A percentile compares a stretch with the other conserved stretches of the same genome.
Conservation (phyloP, 2,888 invertebrate genomes). For the Lucinisca nassula region DNA sequence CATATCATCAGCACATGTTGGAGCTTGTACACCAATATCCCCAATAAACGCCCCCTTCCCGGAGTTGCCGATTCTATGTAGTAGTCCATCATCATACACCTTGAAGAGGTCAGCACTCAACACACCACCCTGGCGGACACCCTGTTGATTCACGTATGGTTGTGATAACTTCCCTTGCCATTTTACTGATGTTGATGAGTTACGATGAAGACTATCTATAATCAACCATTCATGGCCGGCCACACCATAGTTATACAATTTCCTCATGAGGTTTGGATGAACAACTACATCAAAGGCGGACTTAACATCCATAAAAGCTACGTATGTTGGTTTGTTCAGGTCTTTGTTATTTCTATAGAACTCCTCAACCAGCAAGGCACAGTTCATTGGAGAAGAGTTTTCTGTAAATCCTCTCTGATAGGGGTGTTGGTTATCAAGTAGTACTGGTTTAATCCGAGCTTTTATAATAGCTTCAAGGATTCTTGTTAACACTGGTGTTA, state of each 20-base stretch:
- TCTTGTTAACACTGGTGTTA: background rate
- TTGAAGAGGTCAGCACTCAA: background rate
- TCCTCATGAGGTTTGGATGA: slow-evolving; percentile 6
- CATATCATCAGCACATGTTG: slow-evolving; percentile 12
- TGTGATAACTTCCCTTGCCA: background rate
- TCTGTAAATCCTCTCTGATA: too few species aligned
- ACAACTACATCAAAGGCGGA: slow-evolving; percentile 13
- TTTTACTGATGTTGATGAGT: background rate
- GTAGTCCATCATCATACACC: background rate
- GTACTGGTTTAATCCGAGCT: background rate
- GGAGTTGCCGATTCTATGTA: background rate
- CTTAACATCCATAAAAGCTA: slow-evolving; percentile 12
- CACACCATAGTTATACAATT: background rate
- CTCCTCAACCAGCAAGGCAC: too few species aligned
- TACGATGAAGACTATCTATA: background rate
- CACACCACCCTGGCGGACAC: slow-evolving; percentile 17
- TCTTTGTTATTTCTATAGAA: background rate
- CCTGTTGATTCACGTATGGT: slow-evolving; percentile 16
- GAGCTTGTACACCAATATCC: background rate
- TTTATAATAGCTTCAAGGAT: background rate
- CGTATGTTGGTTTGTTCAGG: too few species aligned
- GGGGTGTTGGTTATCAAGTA: background rate
- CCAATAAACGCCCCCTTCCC: slow-evolving; percentile 1
- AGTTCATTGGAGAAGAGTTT: slow-evolving; percentile 16
- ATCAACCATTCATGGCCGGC: background rate